Evolutionary conservation across 2,113 vertebrate genomes (phyloP), one percentile per base, ranked within the genome.

Genomic region (Zosterops lateralis): DNA sequence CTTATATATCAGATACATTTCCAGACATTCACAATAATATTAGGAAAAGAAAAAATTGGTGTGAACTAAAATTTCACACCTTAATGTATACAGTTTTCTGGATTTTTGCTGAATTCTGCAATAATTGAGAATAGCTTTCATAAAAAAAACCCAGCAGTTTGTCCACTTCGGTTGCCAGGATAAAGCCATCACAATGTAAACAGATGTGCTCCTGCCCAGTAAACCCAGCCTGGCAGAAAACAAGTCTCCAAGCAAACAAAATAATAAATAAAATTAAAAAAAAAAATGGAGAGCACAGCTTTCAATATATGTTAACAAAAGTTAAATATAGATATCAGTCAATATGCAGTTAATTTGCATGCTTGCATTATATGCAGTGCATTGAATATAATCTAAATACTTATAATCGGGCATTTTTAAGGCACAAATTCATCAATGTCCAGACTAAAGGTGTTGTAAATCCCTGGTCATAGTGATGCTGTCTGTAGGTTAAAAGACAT

Each of bases 221-320:
- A 95, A 94, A 94, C 75, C 92, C 81, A 85, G 77, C 80, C 96
- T 91, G 86, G 88, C 90, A 93, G 87, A 77, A 94, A 94, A 90
- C 60, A 93, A 61, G 81, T 85, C 78, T 95, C 78, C 89, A 94
- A 56, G 24, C 44, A 54, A 71, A 48, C 25, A 40, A 71, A 73
- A 31, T 17, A 60, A 21, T 53, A 3, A 36, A 36, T 36, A 36
- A 36, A 9, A 36, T 34, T 34, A 38, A 38, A 68, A 65, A 62
- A 61, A 8, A 15, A 7, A 57, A 66, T 51, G 42, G 51, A 75
- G 72, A 91, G 32, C 34, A 65, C 17, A 58, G 34, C 62, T 93
- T 78, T 91, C 42, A n/a, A 19, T 91, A 54, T 32, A 53, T n/a
- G 40, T 89, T 87, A 7, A 40, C 19, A 53, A 83, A 85, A 17